Evolutionary conservation across 2,797 vertebrate species (phyloP).

Genomic region (Oryzias sinensis): DNA sequence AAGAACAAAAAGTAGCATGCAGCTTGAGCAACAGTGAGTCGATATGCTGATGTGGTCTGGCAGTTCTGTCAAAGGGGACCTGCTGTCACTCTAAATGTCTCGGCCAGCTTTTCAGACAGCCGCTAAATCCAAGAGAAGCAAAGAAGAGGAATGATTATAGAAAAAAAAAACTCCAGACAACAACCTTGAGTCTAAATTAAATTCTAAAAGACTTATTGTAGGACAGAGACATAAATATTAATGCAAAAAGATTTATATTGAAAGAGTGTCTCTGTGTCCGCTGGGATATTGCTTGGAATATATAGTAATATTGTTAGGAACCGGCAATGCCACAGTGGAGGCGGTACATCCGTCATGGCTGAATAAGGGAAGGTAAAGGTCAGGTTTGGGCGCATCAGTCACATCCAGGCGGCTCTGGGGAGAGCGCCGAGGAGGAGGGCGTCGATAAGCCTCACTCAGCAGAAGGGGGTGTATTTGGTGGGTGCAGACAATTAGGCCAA

Average conservation of each 20-base stretch:
- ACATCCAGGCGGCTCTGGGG: slow-evolving; percentile 39
- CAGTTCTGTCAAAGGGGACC: slow-evolving; percentile 38
- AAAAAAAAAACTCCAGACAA: slow-evolving; percentile 2
- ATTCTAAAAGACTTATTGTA: slow-evolving; percentile 11
- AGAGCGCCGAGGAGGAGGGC: slow-evolving; percentile 39
- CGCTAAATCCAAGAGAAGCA: slow-evolving; percentile 12
- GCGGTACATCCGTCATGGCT: slow-evolving; percentile 5
- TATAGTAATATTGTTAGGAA: slow-evolving; percentile 10
- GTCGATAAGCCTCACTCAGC: slow-evolving; percentile 57
- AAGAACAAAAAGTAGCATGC: slow-evolving; percentile 12
- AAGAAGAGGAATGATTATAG: slow-evolving; percentile 4
- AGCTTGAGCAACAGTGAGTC: slow-evolving; percentile 21
- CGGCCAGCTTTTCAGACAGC: slow-evolving; percentile 15
- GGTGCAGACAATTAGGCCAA: slow-evolving; percentile 73
- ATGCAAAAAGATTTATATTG: slow-evolving; percentile 12
- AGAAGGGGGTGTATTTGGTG: slow-evolving; percentile 62
- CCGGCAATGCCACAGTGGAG: neutral
- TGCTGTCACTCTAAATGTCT: slow-evolving; percentile 47
- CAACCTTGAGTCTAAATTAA: neutral
- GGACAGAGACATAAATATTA: slow-evolving; percentile 4
- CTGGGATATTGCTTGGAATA: slow-evolving; percentile 29
- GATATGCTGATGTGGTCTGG: slow-evolving; percentile 47
- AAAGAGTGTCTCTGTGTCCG: slow-evolving; percentile 23
- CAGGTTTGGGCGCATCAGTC: slow-evolving; percentile 44
- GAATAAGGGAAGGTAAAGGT: slow-evolving; percentile 38